These are phyloP conservation scores for Akabosia matsudoensis DNA, from an alignment of 1,140 invertebrate species.

Conservation along the genomic window DNA sequence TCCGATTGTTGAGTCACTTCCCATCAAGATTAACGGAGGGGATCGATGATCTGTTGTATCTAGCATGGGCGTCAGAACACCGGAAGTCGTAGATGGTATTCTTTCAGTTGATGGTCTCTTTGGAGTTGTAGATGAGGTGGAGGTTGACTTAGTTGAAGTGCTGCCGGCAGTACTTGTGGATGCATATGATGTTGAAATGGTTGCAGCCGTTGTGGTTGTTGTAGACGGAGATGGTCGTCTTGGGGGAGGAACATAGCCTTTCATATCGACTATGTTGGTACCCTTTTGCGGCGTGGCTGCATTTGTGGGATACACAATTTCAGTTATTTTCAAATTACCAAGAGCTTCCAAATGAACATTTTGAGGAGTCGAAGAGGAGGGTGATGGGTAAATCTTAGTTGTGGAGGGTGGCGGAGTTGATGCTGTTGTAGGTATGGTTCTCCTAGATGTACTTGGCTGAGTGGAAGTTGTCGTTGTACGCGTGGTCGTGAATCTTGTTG, in stretches of 20 bases:
- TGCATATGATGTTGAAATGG: not conserved
- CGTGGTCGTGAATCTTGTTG: not conserved
- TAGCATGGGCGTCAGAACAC: not conserved
- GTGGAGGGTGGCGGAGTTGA: not conserved
- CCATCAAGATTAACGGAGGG: not conserved
- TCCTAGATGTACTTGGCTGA: not conserved
- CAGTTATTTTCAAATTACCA: constrained; percentile 9
- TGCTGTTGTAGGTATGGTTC: not conserved
- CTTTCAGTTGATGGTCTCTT: not conserved
- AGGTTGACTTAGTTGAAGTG: too few relatives aligned
- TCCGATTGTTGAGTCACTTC: not conserved
- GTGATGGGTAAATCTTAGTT: too few relatives aligned
- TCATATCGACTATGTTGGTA: not conserved
- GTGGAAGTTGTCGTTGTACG: not conserved
- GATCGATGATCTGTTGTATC: not conserved
- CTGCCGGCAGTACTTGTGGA: constrained; percentile 1
- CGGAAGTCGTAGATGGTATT: not conserved
- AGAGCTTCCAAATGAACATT: not conserved
- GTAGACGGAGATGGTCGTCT: not conserved
- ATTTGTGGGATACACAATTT: not conserved
- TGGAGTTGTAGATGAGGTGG: not conserved
- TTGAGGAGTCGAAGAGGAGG: not conserved
- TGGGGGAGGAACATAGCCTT: not conserved
- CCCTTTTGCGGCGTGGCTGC: not conserved
- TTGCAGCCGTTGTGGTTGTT: not conserved